Evolutionary conservation across 1,140 invertebrate species (phyloP).

Genomic region (Drosophila ironensis): DNA sequence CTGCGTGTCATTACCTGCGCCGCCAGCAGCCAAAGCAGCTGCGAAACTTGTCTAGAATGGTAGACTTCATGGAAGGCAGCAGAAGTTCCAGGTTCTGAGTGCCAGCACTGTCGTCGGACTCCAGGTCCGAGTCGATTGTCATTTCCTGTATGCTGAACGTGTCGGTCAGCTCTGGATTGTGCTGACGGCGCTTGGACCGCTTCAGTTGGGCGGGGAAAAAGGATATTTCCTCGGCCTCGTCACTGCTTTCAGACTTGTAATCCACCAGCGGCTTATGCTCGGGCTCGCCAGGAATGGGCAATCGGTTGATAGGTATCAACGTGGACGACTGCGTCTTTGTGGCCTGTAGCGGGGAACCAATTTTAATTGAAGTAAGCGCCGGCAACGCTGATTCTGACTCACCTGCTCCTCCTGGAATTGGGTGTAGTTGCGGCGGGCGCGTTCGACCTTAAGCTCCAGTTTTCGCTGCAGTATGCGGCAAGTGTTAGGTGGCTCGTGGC

Average conservation of each 20-base stretch:
- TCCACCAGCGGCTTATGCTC: slow-evolving; percentile 80
- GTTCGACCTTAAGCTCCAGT: slow-evolving; percentile 80
- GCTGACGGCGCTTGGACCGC: slow-evolving; percentile 60
- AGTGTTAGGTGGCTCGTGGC: slow-evolving; percentile 73
- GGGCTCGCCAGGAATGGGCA: slow-evolving; percentile 72
- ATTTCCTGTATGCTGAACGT: slow-evolving; percentile 82
- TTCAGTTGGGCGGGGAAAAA: slow-evolving; percentile 77
- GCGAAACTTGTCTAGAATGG: slow-evolving; percentile 67
- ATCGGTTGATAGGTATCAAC: slow-evolving; percentile 76
- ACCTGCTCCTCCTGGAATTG: slow-evolving; percentile 79
- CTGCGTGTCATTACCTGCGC: slow-evolving; percentile 58
- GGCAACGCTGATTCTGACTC: not conserved
- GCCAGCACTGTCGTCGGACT: slow-evolving; percentile 76
- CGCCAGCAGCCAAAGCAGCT: slow-evolving; percentile 72
- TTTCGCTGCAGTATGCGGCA: slow-evolving; percentile 81
- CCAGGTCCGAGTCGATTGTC: slow-evolving; percentile 78
- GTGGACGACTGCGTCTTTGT: slow-evolving; percentile 75
- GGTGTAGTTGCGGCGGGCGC: slow-evolving; percentile 76
- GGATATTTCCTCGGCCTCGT: slow-evolving; percentile 77
- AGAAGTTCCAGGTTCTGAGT: slow-evolving; percentile 79
- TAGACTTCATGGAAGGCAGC: slow-evolving; percentile 71
- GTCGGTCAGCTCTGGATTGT: slow-evolving; percentile 72
- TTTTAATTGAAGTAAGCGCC: not conserved
- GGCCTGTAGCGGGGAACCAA: slow-evolving; percentile 42
- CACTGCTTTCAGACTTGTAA: slow-evolving; percentile 79